Evolutionary conservation across 2,888 invertebrate species (phyloP), one percentile per base, ranked within the genome.

Genomic region (Macaria notata): DNA sequence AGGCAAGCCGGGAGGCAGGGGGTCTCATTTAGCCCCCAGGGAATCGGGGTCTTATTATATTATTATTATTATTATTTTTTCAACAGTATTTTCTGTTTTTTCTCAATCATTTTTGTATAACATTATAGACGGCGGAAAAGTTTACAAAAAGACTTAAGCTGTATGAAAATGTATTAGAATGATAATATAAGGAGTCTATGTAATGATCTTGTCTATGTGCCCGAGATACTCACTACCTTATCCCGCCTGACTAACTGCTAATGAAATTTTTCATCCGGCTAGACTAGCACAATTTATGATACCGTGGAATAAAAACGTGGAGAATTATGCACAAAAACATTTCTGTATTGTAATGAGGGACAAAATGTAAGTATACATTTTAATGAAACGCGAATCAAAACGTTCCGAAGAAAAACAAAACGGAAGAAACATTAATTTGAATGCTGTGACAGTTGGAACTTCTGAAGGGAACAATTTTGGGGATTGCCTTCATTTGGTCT

Each of bases 361-460:
- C 71, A 72, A 50, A 49, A 77, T 72, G 73, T 64, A 70, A 72
- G 49, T 57, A 78, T 73, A 69, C 72, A 79, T 81, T 83, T 78
- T 64, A 77, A 76, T 70, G 71, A 75, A 80, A 76, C 69, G 74
- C 70, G 73, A 87, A 87, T 87, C 87, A 83, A 84, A 84, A 84
- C 79, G 77, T 72, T 72, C 65, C 72, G 69, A 76, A 80, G 81
- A 81, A 86, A 85, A 86, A 88, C 82, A 86, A 86, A 87, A 86
- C 84, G 86, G 80, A 85, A 86, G 85, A 86, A 88, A 86, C 88
- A 88, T 88, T 89, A 88, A 88, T 89, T 89, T 86, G 76, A 86
- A 86, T 86, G 83, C 78, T 78, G 82, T 86, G 89, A 88, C 89
- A 88, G 88, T 84, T 80, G 79, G 83, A 89, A 87, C 80, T 87